These are phyloP conservation scores for Melangyna quadrimaculata DNA, from an alignment of 2,888 invertebrate species.

Conservation along the genomic window DNA sequence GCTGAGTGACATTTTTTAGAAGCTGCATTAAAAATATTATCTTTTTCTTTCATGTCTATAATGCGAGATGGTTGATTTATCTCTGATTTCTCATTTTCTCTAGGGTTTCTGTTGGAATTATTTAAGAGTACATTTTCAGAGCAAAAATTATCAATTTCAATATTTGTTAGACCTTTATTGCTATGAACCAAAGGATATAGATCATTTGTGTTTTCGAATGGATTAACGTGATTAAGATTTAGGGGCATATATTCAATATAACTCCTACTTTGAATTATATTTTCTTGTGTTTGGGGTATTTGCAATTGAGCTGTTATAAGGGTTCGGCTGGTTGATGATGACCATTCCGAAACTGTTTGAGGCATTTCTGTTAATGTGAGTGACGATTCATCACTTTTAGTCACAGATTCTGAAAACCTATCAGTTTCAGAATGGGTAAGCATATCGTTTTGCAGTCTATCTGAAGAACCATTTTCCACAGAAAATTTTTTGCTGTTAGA, in stretches of 20 bases:
- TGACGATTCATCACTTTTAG: conserved; percentile 91
- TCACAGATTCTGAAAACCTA: conserved; percentile 85
- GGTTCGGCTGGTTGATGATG: conserved; percentile 89
- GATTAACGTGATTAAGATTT: conserved; percentile 77
- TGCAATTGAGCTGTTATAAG: conserved; percentile 82
- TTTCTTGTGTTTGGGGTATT: conserved; percentile 65
- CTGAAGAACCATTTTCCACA: conserved; percentile 80
- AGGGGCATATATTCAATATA: conserved; percentile 78
- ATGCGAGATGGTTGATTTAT: conserved; percentile 80
- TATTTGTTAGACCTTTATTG: conserved; percentile 76
- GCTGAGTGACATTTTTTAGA: conserved; percentile 81
- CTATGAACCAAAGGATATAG: conserved; percentile 77
- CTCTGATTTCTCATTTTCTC: conserved; percentile 77
- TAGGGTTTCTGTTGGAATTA: conserved; percentile 54
- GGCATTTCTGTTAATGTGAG: conserved; percentile 87
- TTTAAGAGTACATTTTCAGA: conserved; percentile 68
- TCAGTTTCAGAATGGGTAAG: conserved; percentile 84
- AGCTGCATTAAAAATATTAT: conserved; percentile 75
- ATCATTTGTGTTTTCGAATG: conserved; percentile 77
- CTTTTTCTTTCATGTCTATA: conserved; percentile 73
- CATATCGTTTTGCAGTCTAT: conserved; percentile 83
- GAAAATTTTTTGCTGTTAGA: conserved; percentile 78
- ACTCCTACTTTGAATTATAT: conserved; percentile 73
- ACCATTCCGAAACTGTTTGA: conserved; percentile 92
- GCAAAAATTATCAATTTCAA: conserved; percentile 73